Percentiles rank a stretch among this genome's conserved stretches.
Conservation (phyloP, 2,113 vertebrate genomes). For the Setophaga kirtlandii region DNA sequence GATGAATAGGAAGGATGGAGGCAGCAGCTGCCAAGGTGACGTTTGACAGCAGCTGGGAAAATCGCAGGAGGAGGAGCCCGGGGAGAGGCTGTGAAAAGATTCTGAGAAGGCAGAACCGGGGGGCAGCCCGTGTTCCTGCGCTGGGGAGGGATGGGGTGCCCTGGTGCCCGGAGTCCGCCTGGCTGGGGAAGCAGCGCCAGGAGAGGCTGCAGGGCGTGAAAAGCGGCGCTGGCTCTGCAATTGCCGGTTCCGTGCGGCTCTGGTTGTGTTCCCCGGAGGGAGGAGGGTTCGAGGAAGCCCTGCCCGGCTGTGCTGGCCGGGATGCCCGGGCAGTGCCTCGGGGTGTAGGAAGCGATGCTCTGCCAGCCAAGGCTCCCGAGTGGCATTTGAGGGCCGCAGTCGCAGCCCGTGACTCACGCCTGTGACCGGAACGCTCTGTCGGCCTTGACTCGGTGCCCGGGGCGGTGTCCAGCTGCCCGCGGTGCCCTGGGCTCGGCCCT, state of each 20-base stretch:
- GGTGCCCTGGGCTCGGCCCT: not conserved
- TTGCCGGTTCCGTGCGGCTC: not conserved
- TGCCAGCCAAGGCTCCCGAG: not conserved
- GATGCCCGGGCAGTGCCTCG: not conserved
- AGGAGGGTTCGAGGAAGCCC: not conserved
- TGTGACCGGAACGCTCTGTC: not conserved
- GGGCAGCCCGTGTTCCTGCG: not conserved
- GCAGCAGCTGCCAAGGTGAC: not conserved
- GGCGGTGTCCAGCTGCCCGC: not conserved
- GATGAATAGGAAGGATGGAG: not conserved
- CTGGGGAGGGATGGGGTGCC: not conserved
- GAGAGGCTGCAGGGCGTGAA: not conserved
- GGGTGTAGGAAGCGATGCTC: not conserved
- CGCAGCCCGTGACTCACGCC: not conserved
- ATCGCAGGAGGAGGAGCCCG: not conserved
- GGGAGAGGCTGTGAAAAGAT: not conserved
- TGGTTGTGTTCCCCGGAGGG: rapidly evolving
- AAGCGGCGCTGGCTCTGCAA: not conserved
- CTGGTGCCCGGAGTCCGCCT: not conserved
- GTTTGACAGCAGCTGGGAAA: not conserved
- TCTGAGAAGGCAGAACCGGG: not conserved
- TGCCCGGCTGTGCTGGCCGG: not conserved
- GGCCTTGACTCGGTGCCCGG: not conserved
- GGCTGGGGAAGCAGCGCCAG: not conserved
- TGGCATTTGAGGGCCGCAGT: not conserved